A percentile compares a stretch with the other conserved stretches of the same genome.
Evolutionary conservation across 2,113 vertebrate genomes (phyloP).

Genomic region (Glareola pratincola): DNA sequence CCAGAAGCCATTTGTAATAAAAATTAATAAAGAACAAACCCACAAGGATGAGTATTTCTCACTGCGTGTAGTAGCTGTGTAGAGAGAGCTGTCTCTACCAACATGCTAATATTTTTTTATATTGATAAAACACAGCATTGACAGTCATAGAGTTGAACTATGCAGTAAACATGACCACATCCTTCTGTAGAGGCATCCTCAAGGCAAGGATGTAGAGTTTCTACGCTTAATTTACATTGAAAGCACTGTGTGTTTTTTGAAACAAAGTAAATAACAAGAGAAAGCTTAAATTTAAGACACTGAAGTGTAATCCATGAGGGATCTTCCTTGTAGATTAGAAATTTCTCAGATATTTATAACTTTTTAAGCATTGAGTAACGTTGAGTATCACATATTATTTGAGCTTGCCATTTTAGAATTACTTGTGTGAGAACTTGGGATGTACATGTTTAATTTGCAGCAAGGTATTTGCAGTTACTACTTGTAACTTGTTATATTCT

Average conservation of each 20-base stretch:
- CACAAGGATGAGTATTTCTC: not conserved
- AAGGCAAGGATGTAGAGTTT: not conserved
- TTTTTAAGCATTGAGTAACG: not conserved
- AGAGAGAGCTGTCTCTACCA: not conserved
- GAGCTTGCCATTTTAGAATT: not conserved
- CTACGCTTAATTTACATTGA: not conserved
- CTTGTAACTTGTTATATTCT: not conserved
- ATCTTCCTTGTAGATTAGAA: not conserved
- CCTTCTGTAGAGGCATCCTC: not conserved
- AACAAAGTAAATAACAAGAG: not conserved
- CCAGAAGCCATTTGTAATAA: conserved; percentile 66
- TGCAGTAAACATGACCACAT: not conserved
- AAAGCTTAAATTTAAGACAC: not conserved
- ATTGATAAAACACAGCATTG: not conserved
- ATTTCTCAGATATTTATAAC: not conserved
- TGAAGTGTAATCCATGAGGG: not conserved
- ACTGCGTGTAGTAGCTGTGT: not conserved
- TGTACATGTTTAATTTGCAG: not conserved
- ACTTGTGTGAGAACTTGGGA: not conserved
- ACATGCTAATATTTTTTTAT: not conserved
- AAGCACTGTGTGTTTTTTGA: not conserved
- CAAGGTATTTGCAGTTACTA: not conserved
- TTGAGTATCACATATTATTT: not conserved
- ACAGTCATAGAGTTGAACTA: not conserved
- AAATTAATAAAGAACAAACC: not conserved